Conservation (phyloP, 2,113 vertebrate species). For the Progne subis region DNA sequence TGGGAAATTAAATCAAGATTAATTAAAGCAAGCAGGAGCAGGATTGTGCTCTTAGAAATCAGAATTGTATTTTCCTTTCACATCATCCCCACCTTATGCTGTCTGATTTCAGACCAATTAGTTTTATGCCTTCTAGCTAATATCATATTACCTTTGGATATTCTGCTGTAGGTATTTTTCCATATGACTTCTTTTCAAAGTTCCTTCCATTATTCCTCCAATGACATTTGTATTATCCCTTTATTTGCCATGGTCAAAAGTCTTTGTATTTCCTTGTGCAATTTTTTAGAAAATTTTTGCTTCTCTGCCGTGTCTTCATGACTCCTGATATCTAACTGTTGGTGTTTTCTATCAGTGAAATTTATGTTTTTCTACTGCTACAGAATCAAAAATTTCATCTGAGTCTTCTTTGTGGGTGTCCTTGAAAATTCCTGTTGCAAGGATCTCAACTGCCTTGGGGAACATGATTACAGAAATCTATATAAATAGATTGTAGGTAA, state of each 20-base stretch:
- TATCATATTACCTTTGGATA: not conserved
- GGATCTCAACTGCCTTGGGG: not conserved
- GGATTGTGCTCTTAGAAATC: not conserved
- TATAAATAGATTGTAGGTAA: not conserved
- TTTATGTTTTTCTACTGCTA: not conserved
- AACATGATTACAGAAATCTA: not conserved
- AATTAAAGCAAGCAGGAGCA: not conserved
- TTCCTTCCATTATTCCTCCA: not conserved
- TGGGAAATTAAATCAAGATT: not conserved
- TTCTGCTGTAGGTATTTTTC: not conserved
- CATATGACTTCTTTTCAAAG: not conserved
- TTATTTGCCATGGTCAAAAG: not conserved
- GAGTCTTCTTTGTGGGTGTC: not conserved
- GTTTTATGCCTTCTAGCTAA: not conserved
- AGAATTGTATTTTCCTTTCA: not conserved
- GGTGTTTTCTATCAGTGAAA: not conserved
- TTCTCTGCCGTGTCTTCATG: not conserved
- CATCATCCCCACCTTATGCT: not conserved
- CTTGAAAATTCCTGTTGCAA: not conserved
- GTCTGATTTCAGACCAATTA: not conserved
- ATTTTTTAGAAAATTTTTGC: not conserved
- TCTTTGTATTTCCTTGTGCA: not conserved
- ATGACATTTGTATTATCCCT: not conserved
- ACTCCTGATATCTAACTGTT: not conserved
- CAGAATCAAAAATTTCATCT: not conserved